phyloP scores from a whole-genome alignment of 2,113 vertebrate species.

The Scytalopus superciliaris region DNA sequence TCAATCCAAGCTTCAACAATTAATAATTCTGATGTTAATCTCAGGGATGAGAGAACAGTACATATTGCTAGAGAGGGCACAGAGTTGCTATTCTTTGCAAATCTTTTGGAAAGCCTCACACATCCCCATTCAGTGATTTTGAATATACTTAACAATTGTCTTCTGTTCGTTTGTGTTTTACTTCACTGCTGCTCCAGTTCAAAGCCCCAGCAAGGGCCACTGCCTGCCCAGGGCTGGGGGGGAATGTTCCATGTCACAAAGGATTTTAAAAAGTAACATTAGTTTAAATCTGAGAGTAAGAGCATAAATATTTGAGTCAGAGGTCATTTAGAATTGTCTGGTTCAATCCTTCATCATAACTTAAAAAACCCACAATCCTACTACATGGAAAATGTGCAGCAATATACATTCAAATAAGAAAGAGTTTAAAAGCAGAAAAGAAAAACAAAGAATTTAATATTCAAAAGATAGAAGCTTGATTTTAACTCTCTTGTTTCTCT shows the following conservation, averaged over 20 bases:
- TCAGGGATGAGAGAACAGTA: background rate
- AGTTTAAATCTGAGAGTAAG: background rate
- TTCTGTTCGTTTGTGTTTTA: slow-evolving; percentile 5
- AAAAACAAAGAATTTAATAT: background rate
- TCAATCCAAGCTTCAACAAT: background rate
- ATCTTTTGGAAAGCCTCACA: background rate
- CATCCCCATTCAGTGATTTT: slow-evolving; percentile 9
- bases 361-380: background rate
- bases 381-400: background rate
- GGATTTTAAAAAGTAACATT: background rate
- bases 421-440: background rate
- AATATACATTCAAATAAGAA: background rate
- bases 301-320: background rate
- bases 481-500: background rate
- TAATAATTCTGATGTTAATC: background rate
- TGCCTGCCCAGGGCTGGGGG: background rate
- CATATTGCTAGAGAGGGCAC: background rate
- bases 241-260: background rate
- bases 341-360: background rate
- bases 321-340: background rate
- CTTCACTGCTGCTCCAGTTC: background rate
- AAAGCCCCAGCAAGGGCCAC: background rate
- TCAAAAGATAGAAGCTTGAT: background rate
- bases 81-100: slow-evolving; percentile 7
- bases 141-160: slow-evolving; percentile 1